These are phyloP conservation scores for Oxyura jamaicensis DNA, from an alignment of 2,113 vertebrate genomes.

Conservation along the genomic window DNA sequence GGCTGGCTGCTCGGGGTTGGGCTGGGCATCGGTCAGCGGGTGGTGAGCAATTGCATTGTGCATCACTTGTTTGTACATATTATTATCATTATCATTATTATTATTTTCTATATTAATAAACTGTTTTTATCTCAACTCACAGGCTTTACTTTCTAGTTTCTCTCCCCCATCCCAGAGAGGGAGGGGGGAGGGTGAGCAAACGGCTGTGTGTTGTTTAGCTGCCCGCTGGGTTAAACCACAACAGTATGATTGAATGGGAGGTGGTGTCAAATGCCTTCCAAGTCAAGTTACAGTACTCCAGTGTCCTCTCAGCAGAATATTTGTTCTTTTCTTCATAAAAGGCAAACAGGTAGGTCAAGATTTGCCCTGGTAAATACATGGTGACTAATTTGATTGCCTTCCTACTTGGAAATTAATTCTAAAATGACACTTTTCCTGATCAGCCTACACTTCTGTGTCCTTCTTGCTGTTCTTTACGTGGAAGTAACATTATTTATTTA, in stretches of 20 bases:
- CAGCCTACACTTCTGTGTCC: not conserved
- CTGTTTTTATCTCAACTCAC: too few relatives aligned
- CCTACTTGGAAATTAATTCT: not conserved
- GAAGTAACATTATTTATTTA: not conserved
- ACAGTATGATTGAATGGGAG: not conserved
- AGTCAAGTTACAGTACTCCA: not conserved
- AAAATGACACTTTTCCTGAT: not conserved
- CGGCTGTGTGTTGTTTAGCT: too few relatives aligned
- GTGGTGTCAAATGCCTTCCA: not conserved
- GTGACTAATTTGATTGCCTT: not conserved
- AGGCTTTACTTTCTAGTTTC: too few relatives aligned
- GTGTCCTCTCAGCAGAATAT: not conserved
- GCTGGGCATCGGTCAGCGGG: too few relatives aligned
- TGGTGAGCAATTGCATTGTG: too few relatives aligned
- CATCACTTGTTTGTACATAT: too few relatives aligned
- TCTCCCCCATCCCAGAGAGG: too few relatives aligned
- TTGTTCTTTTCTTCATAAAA: not conserved
- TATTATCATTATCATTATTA: too few relatives aligned
- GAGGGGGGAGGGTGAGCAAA: too few relatives aligned
- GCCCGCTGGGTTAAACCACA: too few relatives aligned
- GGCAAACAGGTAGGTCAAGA: not conserved
- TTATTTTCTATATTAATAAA: too few relatives aligned
- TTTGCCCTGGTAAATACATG: not conserved
- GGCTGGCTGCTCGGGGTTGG: too few relatives aligned
- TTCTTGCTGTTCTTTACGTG: not conserved